These are phyloP conservation scores for Etia nguti DNA, from an alignment of 2,113 vertebrate genomes.

Conservation along the genomic window DNA sequence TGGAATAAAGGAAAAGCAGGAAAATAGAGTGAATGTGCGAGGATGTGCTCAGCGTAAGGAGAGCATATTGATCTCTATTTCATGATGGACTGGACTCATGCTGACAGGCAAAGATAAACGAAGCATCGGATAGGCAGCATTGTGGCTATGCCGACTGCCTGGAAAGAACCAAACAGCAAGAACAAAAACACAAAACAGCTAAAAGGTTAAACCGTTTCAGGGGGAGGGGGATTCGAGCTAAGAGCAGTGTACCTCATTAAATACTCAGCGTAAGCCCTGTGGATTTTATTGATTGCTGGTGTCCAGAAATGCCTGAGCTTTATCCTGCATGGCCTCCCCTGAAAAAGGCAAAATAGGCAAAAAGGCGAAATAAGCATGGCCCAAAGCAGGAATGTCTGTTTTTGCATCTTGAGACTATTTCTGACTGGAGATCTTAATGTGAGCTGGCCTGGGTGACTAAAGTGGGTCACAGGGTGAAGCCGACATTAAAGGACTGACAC, in stretches of 20 bases:
- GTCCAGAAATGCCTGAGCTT: constrained; percentile 37
- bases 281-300: constrained; percentile 59
- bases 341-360: constrained; percentile 20
- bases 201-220: constrained; percentile 29
- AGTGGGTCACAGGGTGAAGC: constrained; percentile 54
- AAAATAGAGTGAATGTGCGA: background rate
- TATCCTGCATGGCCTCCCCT: background rate
- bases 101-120: constrained; percentile 38
- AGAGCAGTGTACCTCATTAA: constrained; percentile 55
- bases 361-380: constrained; percentile 4
- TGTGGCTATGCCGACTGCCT: constrained; percentile 4
- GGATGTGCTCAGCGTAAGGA: constrained; percentile 45
- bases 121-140: constrained; percentile 16
- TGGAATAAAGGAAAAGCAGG: background rate
- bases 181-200: constrained; percentile 9
- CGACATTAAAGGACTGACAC: constrained; percentile 21
- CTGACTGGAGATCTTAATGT: constrained; percentile 24
- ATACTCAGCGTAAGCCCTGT: constrained; percentile 59
- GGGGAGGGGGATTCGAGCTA: constrained; percentile 11
- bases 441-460: constrained; percentile 5
- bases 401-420: constrained; percentile 31
- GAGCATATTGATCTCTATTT: constrained; percentile 36
- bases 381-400: constrained; percentile 13
- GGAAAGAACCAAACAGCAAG: constrained; percentile 2
- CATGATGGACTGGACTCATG: constrained; percentile 46